Base-by-base conservation (phyloP, 2,797 vertebrate genomes). In the Danio jaintianensis region DNA sequence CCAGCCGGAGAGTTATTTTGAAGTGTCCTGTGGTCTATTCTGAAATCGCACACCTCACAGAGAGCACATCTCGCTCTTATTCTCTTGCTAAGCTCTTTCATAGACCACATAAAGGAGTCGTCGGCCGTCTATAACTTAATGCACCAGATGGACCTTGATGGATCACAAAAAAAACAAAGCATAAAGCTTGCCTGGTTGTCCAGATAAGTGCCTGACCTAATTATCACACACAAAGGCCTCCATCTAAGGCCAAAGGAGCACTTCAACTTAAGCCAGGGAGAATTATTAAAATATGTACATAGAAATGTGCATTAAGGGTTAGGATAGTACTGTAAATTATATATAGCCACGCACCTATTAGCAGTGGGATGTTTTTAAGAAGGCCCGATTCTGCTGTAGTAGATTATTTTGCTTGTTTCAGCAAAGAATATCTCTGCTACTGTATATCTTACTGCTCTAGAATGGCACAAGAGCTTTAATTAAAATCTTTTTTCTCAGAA, bases 81-180 rank as follows among this genome's bases (percentile, higher is more conserved):
- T 75, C 36, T 75, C 64, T 55, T 3, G 22, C 20, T 74, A 15
- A 36, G 53, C 68, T 80, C 72, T 78, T 83, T 72, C 48, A 59
- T 67, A 59, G 58, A 50, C 59, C 53, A 47, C 64, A 61, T 59
- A 79, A 79, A 84, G 81, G 63, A 77, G 74, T 47, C 29, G 78
- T 63, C 56, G 48, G 72, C 42, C 15, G 1, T 73, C 82, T 72
- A 73, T 48, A 86, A 86, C 83, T 88, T 90, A 93, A 93, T 92
- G 91, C 88, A 91, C 77, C 83, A 86, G 82, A 84, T 84, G 74
- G 86, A 72, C 20, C 22, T 71, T 55, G 81, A 84, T 69, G 69
- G 88, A 89, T 88, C 83, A 74, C 69, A 70, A 77, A 75, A 7
- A 62, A 48, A 3, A 40, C 50, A 70, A 48, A 71, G 20, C 66